Evolutionary conservation across 2,113 vertebrate genomes (phyloP).

Genomic region (Phalacrocorax carbo): DNA sequence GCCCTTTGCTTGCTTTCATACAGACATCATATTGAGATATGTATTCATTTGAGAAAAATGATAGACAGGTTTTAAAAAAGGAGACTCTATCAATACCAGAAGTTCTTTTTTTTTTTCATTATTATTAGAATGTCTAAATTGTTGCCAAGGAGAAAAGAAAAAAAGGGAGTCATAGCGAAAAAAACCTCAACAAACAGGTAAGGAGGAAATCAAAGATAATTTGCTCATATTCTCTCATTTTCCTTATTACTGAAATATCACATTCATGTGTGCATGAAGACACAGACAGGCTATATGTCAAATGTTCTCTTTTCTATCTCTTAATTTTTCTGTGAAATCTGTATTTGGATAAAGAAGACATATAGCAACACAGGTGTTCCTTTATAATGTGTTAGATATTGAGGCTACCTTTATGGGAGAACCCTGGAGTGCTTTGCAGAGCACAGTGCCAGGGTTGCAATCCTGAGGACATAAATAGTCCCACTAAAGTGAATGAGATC

Average conservation of each 20-base stretch:
- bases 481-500: slow-evolving; percentile 17
- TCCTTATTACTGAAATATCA: not conserved
- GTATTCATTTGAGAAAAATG: not conserved
- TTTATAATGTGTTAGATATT: not conserved
- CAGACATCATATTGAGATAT: not conserved
- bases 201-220: not conserved
- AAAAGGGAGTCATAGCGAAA: fast-evolving
- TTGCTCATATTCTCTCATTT: not conserved
- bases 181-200: not conserved
- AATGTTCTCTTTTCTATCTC: not conserved
- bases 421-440: not conserved
- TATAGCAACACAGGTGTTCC: not conserved
- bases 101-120: not conserved
- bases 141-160: not conserved
- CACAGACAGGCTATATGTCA: not conserved
- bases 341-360: not conserved
- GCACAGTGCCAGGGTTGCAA: not conserved
- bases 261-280: not conserved
- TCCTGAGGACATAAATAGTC: slow-evolving; percentile 29
- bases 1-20: not conserved
- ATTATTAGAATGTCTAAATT: not conserved
- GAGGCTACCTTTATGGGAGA: not conserved
- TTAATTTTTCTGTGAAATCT: not conserved
- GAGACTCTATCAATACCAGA: not conserved
- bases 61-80: not conserved